Percentiles rank a stretch among this genome's conserved stretches.
These are phyloP conservation scores for Harpalus rubripes DNA, from an alignment of 2,888 invertebrate species.

Conservation along the genomic window DNA sequence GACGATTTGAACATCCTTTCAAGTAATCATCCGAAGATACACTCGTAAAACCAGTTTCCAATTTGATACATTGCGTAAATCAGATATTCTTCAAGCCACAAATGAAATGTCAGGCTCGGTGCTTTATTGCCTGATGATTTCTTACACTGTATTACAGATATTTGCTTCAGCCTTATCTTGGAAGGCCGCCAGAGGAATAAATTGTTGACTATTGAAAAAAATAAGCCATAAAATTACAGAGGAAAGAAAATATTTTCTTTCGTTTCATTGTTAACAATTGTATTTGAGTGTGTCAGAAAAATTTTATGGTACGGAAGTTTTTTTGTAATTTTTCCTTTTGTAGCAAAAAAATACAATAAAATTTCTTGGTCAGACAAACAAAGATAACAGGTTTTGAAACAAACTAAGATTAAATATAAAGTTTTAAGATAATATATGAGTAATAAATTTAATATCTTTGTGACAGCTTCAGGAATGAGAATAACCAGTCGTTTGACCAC, in stretches of 20 bases:
- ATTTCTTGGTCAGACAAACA: neutral
- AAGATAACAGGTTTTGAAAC: neutral
- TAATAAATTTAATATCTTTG: neutral
- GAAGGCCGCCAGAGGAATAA: constrained; percentile 29
- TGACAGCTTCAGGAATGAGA: neutral
- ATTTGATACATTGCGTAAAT: constrained; percentile 24
- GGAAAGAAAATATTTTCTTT: no score
- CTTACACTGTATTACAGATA: constrained; percentile 35
- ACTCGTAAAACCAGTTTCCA: constrained; percentile 16
- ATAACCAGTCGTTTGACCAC: neutral
- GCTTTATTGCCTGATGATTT: constrained; percentile 27
- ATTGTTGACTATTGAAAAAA: constrained; percentile 27
- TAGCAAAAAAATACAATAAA: neutral
- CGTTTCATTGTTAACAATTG: no score
- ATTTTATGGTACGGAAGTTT: no score
- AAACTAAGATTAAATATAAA: neutral
- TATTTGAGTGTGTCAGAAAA: no score
- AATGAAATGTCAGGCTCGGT: constrained; percentile 31
- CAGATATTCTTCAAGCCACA: constrained; percentile 12
- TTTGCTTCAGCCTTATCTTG: constrained; percentile 31
- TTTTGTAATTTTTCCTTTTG: no score
- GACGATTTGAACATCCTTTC: neutral
- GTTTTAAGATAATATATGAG: neutral
- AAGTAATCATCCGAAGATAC: neutral
- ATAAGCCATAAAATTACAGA: neutral